Base-by-base conservation (phyloP, 2,888 invertebrate species). In the Mythimna albipuncta region DNA sequence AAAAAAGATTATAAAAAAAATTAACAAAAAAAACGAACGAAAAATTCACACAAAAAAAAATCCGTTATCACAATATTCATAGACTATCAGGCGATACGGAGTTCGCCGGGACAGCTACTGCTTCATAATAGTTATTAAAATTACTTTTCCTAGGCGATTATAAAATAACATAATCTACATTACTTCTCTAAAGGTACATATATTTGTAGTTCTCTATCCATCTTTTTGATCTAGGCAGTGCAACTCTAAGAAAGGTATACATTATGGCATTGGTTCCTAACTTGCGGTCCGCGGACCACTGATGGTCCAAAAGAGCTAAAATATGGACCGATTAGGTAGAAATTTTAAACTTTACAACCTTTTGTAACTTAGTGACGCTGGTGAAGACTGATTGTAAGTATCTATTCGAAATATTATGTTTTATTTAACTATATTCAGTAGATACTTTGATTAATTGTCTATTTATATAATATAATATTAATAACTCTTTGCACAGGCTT, bases 221-320 rank as follows among this genome's bases (percentile, higher is more conserved):
- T 52, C 1, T 35, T 57, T 74, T 79, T 47, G 55, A 16, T 38
- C 32, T 32, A 35, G 7, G 38, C 57, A 52, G 44, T 32, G 54
- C 52, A 62, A 62, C 61, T 55, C 57, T n/a, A 61, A 67, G 64
- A 75, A 59, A n/a, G 63, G 64, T 64, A 64, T 7, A 50, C 50
- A 19, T 50, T 47, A 47, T 19, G 19, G 2, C 50, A 52, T 52
- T 19, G 50, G n/a, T 52, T 52, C n/a, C n/a, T 9, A 52, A 52
- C 19, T 9, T n/a, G n/a, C 7, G n/a, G 50, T 52, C n/a, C 19
- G n/a, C 9, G 19, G n/a, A 52, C 6, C 50, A 52, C 50, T 52
- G n/a, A 52, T 19, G 50, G 6, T n/a, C 9, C 50, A 6, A 5
- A 50, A 50, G 16, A 16, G 19, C 16, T 6, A 50, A 19, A 47